Percentiles rank a stretch among this genome's conserved stretches.
These are phyloP conservation scores for Eudasyphora cyanicolor DNA, from an alignment of 2,888 invertebrate species.

Conservation along the genomic window DNA sequence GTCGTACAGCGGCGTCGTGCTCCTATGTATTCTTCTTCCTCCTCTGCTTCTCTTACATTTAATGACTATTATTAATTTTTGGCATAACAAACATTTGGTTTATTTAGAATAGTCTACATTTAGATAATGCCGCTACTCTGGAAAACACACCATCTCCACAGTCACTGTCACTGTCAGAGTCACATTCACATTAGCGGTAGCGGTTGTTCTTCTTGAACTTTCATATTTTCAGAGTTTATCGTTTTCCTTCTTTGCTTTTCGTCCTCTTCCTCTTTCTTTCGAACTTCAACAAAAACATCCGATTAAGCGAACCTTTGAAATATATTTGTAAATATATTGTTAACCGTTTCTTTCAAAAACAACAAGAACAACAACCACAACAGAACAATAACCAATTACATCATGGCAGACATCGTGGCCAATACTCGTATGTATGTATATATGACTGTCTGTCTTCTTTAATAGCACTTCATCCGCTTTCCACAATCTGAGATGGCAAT, in stretches of 20 bases:
- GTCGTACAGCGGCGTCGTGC: no score
- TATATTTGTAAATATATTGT: neutral
- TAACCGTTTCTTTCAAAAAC: slow-evolving; percentile 7
- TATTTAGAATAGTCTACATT: slow-evolving; percentile 16
- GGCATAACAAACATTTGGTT: slow-evolving; percentile 56
- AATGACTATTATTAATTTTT: slow-evolving; percentile 59
- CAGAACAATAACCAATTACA: neutral
- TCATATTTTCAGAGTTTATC: neutral
- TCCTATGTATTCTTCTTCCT: neutral
- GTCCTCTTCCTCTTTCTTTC: neutral
- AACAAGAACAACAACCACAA: neutral
- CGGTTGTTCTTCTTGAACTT: neutral
- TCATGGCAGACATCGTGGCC: neutral
- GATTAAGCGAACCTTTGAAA: slow-evolving; percentile 13
- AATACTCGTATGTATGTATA: neutral
- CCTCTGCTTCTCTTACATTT: slow-evolving; percentile 8
- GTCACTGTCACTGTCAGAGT: neutral
- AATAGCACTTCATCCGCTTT: slow-evolving; percentile 9
- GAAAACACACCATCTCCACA: neutral
- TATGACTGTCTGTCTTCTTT: neutral
- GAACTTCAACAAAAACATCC: neutral
- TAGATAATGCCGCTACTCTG: neutral
- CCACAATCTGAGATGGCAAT: slow-evolving; percentile 41
- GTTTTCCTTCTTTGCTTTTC: neutral
- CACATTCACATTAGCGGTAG: slow-evolving; percentile 3